These are phyloP conservation scores for Channa maculata DNA, from an alignment of 2,113 vertebrate genomes.

Conservation along the genomic window DNA sequence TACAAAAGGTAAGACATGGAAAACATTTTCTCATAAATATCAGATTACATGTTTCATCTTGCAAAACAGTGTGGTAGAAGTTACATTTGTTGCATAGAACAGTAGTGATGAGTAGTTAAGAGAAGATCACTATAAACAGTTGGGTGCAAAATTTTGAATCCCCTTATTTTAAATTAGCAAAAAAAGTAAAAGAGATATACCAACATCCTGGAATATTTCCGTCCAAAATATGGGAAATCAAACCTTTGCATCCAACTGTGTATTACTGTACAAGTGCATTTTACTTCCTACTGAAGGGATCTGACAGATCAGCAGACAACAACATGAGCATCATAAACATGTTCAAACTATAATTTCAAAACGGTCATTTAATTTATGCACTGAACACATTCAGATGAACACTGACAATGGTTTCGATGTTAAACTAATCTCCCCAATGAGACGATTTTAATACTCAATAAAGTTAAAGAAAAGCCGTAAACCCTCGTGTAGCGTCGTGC, in stretches of 20 bases:
- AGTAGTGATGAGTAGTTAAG: conserved; percentile 40
- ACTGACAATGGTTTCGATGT: neutral
- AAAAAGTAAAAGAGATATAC: too few relatives aligned
- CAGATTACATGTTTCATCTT: conserved; percentile 89
- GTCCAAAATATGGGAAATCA: too few relatives aligned
- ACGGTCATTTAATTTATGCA: conserved; percentile 4
- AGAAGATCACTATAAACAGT: neutral
- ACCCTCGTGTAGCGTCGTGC: too few relatives aligned
- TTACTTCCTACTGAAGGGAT: conserved; percentile 59
- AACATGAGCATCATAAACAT: neutral
- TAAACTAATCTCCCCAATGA: neutral
- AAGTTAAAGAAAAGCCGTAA: neutral
- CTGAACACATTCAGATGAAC: conserved; percentile 13
- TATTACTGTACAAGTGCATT: conserved; percentile 31
- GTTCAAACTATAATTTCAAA: neutral
- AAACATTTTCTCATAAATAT: conserved; percentile 91
- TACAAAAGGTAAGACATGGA: conserved; percentile 90
- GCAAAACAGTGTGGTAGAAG: conserved; percentile 85
- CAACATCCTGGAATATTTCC: too few relatives aligned
- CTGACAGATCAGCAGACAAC: conserved; percentile 20
- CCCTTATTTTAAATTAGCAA: too few relatives aligned
- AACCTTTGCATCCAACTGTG: too few relatives aligned
- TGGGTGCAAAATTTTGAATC: too few relatives aligned
- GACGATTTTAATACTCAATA: neutral
- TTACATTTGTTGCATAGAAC: conserved; percentile 92